Percentiles rank a stretch among this genome's conserved stretches.
Conservation (phyloP, 2,888 invertebrate genomes). For the Meliscaeva auricollis region DNA sequence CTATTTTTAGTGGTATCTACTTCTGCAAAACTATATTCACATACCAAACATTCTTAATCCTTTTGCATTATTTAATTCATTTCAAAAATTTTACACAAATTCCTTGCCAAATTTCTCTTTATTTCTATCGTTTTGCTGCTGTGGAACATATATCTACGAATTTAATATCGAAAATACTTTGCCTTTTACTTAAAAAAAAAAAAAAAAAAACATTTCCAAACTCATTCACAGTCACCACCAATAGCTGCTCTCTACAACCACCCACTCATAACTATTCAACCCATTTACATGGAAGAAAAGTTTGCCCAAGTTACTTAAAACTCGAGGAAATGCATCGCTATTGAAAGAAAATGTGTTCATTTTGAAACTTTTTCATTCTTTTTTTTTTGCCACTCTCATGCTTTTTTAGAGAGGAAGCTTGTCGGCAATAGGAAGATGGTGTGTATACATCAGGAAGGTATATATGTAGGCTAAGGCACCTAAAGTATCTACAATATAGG, state of each 20-base stretch:
- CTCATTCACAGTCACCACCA: constrained; percentile 18
- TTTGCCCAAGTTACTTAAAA: constrained; percentile 67
- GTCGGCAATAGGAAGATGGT: not conserved
- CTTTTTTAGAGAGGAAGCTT: not conserved
- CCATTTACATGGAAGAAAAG: constrained; percentile 65
- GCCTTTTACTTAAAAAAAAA: constrained; percentile 4
- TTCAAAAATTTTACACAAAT: constrained; percentile 19
- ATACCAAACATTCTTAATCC: constrained; percentile 15
- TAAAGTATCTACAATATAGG: too few species aligned
- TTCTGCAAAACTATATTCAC: not conserved
- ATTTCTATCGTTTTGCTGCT: not conserved
- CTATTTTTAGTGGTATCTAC: too few species aligned
- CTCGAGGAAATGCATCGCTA: constrained; percentile 61
- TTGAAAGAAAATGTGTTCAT: constrained; percentile 69
- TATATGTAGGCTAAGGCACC: not conserved
- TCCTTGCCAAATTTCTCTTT: constrained; percentile 1
- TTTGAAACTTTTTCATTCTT: constrained; percentile 59
- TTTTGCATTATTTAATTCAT: constrained; percentile 7
- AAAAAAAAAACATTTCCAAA: constrained; percentile 47
- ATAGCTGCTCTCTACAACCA: not conserved
- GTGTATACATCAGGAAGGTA: not conserved
- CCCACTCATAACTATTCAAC: constrained; percentile 26
- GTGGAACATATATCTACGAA: constrained; percentile 15
- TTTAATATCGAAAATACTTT: constrained; percentile 43
- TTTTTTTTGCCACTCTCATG: constrained; percentile 23